phyloP scores from a whole-genome alignment of 2,113 vertebrate genomes.

The Poeciliopsis retropinna region DNA sequence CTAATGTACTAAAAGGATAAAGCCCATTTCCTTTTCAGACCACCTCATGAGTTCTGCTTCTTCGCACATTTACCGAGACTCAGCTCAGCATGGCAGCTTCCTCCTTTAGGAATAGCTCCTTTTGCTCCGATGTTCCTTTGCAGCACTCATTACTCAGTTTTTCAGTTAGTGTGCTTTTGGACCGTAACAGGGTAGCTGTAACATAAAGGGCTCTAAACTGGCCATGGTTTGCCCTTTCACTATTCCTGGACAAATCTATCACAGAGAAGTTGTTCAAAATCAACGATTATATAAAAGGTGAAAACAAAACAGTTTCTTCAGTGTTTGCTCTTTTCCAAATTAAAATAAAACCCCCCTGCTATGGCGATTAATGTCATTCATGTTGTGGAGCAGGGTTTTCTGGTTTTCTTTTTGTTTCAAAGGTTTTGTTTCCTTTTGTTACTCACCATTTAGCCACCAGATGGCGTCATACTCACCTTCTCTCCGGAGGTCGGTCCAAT shows the following conservation, averaged over 20 bases:
- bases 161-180: slow-evolving; percentile 1
- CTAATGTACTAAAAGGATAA: slow-evolving; percentile 11
- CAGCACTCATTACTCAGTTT: background rate
- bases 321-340: background rate
- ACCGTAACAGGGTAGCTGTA: slow-evolving; percentile 1
- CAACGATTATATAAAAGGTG: background rate
- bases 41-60: background rate
- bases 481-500: too few relatives aligned
- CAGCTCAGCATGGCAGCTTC: slow-evolving; percentile 31
- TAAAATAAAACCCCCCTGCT: too few relatives aligned
- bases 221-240: background rate
- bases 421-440: too few relatives aligned
- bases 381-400: too few relatives aligned
- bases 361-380: too few relatives aligned
- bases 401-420: too few relatives aligned
- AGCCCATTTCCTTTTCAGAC: slow-evolving; percentile 26
- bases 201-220: slow-evolving; percentile 20
- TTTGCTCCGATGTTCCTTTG: slow-evolving; percentile 29
- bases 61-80: slow-evolving; percentile 22
- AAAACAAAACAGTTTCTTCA: background rate
- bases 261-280: background rate
- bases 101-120: background rate
- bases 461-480: too few relatives aligned
- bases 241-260: background rate
- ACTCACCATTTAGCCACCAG: too few relatives aligned